phyloP scores from a whole-genome alignment of 2,888 invertebrate species.

The Caenorhabditis japonica region DNA sequence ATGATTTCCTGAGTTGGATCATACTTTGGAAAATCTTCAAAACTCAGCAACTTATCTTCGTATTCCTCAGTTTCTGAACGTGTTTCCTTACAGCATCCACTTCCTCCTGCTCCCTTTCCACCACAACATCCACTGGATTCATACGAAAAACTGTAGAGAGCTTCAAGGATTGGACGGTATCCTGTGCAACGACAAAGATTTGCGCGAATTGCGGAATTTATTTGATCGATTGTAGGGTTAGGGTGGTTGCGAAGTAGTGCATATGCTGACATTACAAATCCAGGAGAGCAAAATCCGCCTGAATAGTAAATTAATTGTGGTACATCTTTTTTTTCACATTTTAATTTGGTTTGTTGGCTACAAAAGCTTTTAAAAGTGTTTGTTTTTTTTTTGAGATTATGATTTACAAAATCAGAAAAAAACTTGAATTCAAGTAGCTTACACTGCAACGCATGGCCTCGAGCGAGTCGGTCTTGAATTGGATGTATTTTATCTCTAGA shows the following conservation, averaged over 20 bases:
- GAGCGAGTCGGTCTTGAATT: slow-evolving; percentile 61
- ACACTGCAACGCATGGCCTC: slow-evolving; percentile 64
- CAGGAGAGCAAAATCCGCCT: slow-evolving; percentile 94
- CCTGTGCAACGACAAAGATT: slow-evolving; percentile 92
- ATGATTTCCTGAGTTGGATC: slow-evolving; percentile 89
- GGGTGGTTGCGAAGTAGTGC: slow-evolving; percentile 81
- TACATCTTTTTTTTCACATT: no score
- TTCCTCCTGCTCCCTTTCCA: slow-evolving; percentile 37
- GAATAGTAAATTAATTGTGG: no score
- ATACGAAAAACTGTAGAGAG: slow-evolving; percentile 81
- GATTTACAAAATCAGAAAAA: background rate
- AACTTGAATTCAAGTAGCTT: slow-evolving; percentile 82
- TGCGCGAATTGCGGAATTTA: slow-evolving; percentile 78
- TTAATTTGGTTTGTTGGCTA: no score
- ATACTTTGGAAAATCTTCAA: slow-evolving; percentile 78
- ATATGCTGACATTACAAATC: slow-evolving; percentile 78
- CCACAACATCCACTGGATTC: slow-evolving; percentile 51
- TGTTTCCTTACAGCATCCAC: slow-evolving; percentile 50
- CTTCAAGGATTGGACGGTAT: slow-evolving; percentile 91
- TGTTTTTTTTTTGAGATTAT: no score
- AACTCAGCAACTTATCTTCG: slow-evolving; percentile 66
- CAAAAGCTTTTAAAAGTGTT: no score
- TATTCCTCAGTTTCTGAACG: slow-evolving; percentile 28
- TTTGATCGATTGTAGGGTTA: slow-evolving; percentile 80
- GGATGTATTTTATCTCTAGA: slow-evolving; percentile 79